phyloP scores from a whole-genome alignment of 1,140 invertebrate genomes.

The Brachystomella parvula region DNA sequence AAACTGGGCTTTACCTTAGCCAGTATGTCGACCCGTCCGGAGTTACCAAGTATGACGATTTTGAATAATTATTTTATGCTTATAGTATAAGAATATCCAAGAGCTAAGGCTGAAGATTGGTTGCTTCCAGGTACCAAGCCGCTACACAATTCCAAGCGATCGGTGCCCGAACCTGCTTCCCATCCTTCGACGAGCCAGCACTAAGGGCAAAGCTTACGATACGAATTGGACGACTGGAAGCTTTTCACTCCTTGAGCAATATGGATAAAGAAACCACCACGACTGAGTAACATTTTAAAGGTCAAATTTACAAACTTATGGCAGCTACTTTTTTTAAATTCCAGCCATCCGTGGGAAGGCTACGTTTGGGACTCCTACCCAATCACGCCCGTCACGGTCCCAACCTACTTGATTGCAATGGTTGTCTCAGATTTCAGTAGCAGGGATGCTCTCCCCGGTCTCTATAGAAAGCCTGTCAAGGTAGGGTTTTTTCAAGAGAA shows the following conservation, averaged over 20 bases:
- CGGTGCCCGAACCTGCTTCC: slow-evolving; percentile 68
- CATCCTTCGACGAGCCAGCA: slow-evolving; percentile 83
- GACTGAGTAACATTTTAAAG: background rate
- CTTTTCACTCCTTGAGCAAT: slow-evolving; percentile 46
- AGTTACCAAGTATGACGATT: background rate
- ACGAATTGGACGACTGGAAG: slow-evolving; percentile 47
- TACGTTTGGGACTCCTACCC: slow-evolving; percentile 21
- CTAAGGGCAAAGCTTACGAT: slow-evolving; percentile 66
- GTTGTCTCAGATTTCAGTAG: slow-evolving; percentile 23
- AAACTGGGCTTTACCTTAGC: background rate
- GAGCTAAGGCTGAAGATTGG: background rate
- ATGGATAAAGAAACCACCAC: slow-evolving; percentile 38
- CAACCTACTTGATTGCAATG: slow-evolving; percentile 20
- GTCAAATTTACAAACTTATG: background rate
- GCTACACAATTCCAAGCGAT: slow-evolving; percentile 6
- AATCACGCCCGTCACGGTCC: slow-evolving; percentile 5
- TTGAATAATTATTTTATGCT: background rate
- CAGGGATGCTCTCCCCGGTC: background rate
- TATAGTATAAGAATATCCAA: background rate
- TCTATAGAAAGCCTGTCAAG: background rate
- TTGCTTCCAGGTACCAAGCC: background rate
- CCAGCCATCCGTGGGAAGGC: background rate
- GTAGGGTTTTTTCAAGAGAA: too few species aligned
- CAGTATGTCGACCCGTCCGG: background rate
- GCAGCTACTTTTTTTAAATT: background rate